These are phyloP conservation scores for Stratiolaelaps scimitus DNA, from an alignment of 1,140 invertebrate species.

Conservation along the genomic window DNA sequence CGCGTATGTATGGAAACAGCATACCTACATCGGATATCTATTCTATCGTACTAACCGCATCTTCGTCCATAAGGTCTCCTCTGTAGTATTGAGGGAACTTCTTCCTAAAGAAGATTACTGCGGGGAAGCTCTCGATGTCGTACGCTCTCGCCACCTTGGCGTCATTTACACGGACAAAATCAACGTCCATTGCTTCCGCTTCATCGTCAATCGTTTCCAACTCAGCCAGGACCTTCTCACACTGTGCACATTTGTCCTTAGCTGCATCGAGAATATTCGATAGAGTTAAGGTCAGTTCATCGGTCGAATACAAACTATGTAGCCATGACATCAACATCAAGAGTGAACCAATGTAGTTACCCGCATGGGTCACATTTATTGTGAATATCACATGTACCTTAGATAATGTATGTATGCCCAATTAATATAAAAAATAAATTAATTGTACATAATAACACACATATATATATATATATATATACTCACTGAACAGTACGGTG, in stretches of 20 bases:
- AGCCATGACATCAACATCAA: not conserved
- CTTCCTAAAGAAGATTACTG: constrained; percentile 74
- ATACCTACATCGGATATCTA: too few relatives aligned
- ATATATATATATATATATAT: too few relatives aligned
- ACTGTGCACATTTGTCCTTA: constrained; percentile 74
- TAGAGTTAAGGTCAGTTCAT: not conserved
- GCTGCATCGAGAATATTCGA: constrained; percentile 45
- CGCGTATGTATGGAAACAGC: too few relatives aligned
- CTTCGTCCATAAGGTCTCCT: constrained; percentile 79
- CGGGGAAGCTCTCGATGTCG: constrained; percentile 60
- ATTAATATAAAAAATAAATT: too few relatives aligned
- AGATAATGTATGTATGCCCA: too few relatives aligned
- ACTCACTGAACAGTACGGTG: constrained; percentile 83
- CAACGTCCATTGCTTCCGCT: constrained; percentile 77
- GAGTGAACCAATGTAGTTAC: not conserved
- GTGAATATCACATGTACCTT: too few relatives aligned
- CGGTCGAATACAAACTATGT: not conserved
- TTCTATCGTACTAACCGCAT: constrained; percentile 43
- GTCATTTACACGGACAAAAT: constrained; percentile 84
- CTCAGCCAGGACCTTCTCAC: constrained; percentile 72
- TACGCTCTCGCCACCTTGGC: constrained; percentile 75
- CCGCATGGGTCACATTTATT: too few relatives aligned
- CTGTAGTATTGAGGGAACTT: constrained; percentile 73
- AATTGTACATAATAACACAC: too few relatives aligned
- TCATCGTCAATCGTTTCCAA: constrained; percentile 88